phyloP scores from a whole-genome alignment of 53 echinoderm and acorn worm genomes.

The Arbacia lixula region DNA sequence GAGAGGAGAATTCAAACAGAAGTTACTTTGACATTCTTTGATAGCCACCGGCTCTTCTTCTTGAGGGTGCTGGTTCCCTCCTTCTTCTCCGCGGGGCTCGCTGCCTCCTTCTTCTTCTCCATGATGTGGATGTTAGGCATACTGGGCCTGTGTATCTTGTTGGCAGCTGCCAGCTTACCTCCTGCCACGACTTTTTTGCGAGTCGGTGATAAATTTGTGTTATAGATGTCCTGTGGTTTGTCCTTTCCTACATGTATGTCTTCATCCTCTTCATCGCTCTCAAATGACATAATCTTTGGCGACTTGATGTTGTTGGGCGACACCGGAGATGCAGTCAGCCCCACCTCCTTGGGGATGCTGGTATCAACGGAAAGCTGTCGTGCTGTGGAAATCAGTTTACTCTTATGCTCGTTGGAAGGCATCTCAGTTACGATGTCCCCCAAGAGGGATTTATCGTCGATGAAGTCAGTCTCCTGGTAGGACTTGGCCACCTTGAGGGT shows the following conservation, averaged over 20 bases:
- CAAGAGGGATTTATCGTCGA: background rate
- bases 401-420: background rate
- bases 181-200: constrained; percentile 30
- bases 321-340: too few relatives aligned
- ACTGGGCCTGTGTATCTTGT: constrained; percentile 15
- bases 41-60: background rate
- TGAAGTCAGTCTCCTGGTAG: constrained; percentile 42
- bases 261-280: constrained; percentile 50
- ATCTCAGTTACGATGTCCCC: background rate
- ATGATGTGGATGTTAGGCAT: constrained; percentile 24
- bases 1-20: constrained; percentile 21
- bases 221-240: too few relatives aligned
- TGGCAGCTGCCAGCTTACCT: background rate
- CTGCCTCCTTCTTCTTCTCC: background rate
- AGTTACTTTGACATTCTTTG: constrained; percentile 35
- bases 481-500: background rate
- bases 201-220: too few relatives aligned
- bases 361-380: background rate
- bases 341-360: constrained; percentile 4
- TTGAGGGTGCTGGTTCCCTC: constrained; percentile 37
- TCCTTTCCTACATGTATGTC: constrained; percentile 10
- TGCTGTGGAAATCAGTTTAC: background rate
- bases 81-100: background rate
- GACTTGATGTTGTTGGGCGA: background rate
- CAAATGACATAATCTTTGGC: constrained; percentile 62